Evolutionary conservation across 2,888 invertebrate species (phyloP).

Genomic region (Trissolcus japonicus): DNA sequence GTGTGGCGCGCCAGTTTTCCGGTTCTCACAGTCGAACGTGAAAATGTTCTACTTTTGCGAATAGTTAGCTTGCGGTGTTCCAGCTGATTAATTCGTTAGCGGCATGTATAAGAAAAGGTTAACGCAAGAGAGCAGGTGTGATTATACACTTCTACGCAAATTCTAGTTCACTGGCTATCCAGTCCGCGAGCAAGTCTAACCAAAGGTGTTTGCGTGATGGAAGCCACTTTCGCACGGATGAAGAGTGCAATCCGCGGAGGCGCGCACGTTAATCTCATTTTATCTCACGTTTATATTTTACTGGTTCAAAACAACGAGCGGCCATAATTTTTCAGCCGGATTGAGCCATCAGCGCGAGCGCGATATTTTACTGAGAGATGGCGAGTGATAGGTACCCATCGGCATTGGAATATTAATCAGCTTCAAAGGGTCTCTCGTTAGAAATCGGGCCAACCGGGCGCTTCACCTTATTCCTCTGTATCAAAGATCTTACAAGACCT

Average conservation of each 20-base stretch:
- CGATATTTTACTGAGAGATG: slow-evolving; percentile 71
- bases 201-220: slow-evolving; percentile 59
- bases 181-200: slow-evolving; percentile 2
- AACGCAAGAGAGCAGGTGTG: slow-evolving; percentile 18
- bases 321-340: slow-evolving; percentile 66
- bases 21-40: slow-evolving; percentile 34
- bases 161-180: slow-evolving; percentile 21
- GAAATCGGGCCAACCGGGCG: slow-evolving; percentile 48
- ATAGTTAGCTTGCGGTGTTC: slow-evolving; percentile 11
- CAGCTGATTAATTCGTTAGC: slow-evolving; percentile 49
- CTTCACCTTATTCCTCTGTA: slow-evolving; percentile 53
- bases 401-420: slow-evolving; percentile 69
- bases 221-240: slow-evolving; percentile 57
- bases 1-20: slow-evolving; percentile 7
- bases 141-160: slow-evolving; percentile 41
- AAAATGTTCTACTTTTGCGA: slow-evolving; percentile 34
- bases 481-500: slow-evolving; percentile 61
- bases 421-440: slow-evolving; percentile 55
- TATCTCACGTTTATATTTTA: slow-evolving; percentile 43
- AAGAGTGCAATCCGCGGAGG: slow-evolving; percentile 55
- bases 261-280: slow-evolving; percentile 55
- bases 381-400: slow-evolving; percentile 69
- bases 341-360: slow-evolving; percentile 71
- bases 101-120: slow-evolving; percentile 22
- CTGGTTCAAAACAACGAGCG: slow-evolving; percentile 30